These are phyloP conservation scores for Anadara kagoshimensis DNA, from an alignment of 1,140 invertebrate species.

Conservation along the genomic window DNA sequence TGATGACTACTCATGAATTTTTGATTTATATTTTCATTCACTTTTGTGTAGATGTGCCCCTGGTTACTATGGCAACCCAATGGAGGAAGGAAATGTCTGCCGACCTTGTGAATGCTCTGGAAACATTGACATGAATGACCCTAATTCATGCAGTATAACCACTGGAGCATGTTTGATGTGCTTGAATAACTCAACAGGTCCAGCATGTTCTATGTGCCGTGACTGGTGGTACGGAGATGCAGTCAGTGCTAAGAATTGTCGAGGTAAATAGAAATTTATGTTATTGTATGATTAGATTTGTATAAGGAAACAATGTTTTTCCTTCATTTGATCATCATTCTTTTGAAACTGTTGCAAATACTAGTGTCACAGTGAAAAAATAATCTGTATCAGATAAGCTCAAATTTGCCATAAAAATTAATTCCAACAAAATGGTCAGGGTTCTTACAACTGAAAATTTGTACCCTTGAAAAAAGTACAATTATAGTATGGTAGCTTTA, in stretches of 20 bases:
- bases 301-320: no score
- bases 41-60: conserved; percentile 59
- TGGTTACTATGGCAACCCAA: conserved; percentile 68
- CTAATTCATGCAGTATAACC: conserved; percentile 87
- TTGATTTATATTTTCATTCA: no score
- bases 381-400: no score
- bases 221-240: conserved; percentile 93
- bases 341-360: no score
- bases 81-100: conserved; percentile 77
- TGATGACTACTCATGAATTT: no score
- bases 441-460: no score
- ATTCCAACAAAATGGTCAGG: no score
- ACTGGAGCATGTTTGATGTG: conserved; percentile 95
- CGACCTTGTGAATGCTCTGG: conserved; percentile 92
- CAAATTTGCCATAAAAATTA: no score
- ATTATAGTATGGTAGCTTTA: no score
- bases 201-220: conserved; percentile 90
- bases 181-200: conserved; percentile 93
- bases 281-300: background rate
- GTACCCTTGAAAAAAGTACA: no score
- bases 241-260: conserved; percentile 90
- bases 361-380: no score
- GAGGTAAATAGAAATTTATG: conserved; percentile 80
- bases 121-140: conserved; percentile 90
- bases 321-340: no score